Conservation (phyloP, 2,113 vertebrate genomes). For the Steatornis caripensis region DNA sequence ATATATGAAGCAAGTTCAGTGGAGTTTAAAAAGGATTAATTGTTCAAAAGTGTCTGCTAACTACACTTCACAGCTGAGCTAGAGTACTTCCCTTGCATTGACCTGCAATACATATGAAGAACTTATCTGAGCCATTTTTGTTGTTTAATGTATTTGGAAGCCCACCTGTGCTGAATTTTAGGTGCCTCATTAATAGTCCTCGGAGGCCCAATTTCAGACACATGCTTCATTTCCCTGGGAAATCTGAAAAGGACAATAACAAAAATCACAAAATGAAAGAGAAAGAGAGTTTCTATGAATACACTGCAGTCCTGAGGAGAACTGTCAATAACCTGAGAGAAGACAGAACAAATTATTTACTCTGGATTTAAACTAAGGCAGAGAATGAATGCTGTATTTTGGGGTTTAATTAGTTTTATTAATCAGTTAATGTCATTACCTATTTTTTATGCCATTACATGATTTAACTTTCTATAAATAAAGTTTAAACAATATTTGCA, state of each 20-base stretch:
- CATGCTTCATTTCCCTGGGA: background rate
- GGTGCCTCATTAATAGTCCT: background rate
- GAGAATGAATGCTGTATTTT: background rate
- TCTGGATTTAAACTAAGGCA: background rate
- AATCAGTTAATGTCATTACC: background rate
- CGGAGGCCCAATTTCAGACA: background rate
- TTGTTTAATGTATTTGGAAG: background rate
- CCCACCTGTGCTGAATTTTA: background rate
- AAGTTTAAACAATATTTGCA: background rate
- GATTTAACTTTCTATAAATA: background rate
- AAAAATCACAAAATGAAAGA: background rate
- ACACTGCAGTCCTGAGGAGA: background rate
- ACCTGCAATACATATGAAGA: background rate
- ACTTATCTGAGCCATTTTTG: background rate
- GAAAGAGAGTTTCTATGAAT: background rate
- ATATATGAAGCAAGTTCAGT: background rate
- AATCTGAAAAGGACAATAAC: background rate
- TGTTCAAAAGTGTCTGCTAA: background rate
- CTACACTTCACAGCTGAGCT: background rate
- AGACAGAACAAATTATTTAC: background rate
- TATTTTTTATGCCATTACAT: background rate
- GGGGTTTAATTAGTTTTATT: background rate
- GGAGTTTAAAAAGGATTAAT: background rate
- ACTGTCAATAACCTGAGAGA: background rate
- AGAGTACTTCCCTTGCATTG: background rate